phyloP scores from a whole-genome alignment of 1,140 invertebrate genomes.

The Samia ricini region DNA sequence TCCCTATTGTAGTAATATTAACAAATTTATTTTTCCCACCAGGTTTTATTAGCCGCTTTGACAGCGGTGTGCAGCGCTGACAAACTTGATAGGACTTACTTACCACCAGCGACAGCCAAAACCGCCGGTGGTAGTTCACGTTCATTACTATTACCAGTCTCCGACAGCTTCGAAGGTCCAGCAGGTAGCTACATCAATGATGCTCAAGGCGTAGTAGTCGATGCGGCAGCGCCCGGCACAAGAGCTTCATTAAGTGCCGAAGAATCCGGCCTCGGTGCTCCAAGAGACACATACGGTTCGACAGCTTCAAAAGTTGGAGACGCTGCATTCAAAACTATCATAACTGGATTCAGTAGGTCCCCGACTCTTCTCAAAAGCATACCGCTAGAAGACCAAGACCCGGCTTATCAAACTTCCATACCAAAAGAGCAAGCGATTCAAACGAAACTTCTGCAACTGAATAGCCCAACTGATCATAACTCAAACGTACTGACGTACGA shows the following conservation, averaged over 20 bases:
- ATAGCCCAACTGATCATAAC: slow-evolving; percentile 32
- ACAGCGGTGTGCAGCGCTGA: slow-evolving; percentile 57
- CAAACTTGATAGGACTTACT: slow-evolving; percentile 79
- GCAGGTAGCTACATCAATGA: slow-evolving; percentile 55
- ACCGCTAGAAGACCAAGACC: neutral
- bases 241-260: slow-evolving; percentile 42
- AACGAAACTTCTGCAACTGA: slow-evolving; percentile 15
- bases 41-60: slow-evolving; percentile 55
- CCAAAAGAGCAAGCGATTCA: neutral
- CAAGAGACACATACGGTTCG: slow-evolving; percentile 54
- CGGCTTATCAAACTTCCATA: too few species aligned
- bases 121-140: slow-evolving; percentile 67
- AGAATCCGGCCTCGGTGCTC: slow-evolving; percentile 50
- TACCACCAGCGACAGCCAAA: slow-evolving; percentile 78
- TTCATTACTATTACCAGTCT: slow-evolving; percentile 42
- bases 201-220: slow-evolving; percentile 60
- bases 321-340: slow-evolving; percentile 50
- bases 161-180: slow-evolving; percentile 40
- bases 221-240: slow-evolving; percentile 49
- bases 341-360: slow-evolving; percentile 14
- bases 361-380: neutral
- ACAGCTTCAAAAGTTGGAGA: slow-evolving; percentile 65
- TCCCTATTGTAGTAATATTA: too few species aligned
- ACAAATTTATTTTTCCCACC: slow-evolving; percentile 13
- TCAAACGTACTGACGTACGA: slow-evolving; percentile 45